Evolutionary conservation across 2,113 vertebrate species (phyloP).

Genomic region (Hemiprocne comata): DNA sequence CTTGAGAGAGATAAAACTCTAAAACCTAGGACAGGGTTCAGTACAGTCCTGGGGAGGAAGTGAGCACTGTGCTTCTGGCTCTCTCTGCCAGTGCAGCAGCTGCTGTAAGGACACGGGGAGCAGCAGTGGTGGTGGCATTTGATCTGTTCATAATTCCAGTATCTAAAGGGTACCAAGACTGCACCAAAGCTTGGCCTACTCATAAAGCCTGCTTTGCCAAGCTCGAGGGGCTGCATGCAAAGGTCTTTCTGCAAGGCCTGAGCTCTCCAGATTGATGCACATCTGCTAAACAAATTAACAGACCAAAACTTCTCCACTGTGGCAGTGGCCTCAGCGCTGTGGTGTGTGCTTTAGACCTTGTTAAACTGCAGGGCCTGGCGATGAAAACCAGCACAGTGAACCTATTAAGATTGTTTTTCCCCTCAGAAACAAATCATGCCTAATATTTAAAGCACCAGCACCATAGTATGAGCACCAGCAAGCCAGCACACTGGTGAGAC

Average conservation of each 20-base stretch:
- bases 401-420: neutral
- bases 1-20: neutral
- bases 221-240: neutral
- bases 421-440: neutral
- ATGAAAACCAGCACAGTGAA: neutral
- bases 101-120: neutral
- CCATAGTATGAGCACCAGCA: neutral
- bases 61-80: neutral
- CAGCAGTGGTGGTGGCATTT: neutral
- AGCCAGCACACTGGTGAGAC: neutral
- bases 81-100: neutral
- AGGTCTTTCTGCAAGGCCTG: neutral
- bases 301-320: fast-evolving
- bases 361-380: neutral
- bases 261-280: neutral
- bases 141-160: fast-evolving
- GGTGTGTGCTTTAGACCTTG: neutral
- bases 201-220: neutral
- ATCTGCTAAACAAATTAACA: neutral
- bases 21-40: neutral
- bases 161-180: neutral
- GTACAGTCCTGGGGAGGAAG: neutral
- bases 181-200: neutral
- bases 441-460: neutral
- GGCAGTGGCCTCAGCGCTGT: neutral